phyloP scores from a whole-genome alignment of 2,888 invertebrate species.

The Ichneumoninae sp. region DNA sequence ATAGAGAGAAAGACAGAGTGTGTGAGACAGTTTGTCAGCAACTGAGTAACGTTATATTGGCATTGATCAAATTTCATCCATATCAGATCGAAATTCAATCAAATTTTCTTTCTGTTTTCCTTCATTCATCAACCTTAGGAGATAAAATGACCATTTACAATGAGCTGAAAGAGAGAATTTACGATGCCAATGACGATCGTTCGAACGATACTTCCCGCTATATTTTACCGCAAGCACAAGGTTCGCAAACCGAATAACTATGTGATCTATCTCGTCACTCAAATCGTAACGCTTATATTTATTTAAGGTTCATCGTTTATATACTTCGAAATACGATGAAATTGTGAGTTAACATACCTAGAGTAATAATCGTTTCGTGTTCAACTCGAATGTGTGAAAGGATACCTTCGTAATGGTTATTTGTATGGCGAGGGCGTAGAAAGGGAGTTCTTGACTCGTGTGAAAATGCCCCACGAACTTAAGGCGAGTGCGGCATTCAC shows the following conservation, averaged over 20 bases:
- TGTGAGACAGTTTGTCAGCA: slow-evolving; percentile 13
- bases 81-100: slow-evolving; percentile 36
- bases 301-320: slow-evolving; percentile 45
- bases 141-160: not conserved
- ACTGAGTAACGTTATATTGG: not conserved
- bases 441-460: no score
- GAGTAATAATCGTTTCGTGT: slow-evolving; percentile 15
- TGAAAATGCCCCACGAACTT: no score
- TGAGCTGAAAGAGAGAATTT: slow-evolving; percentile 12
- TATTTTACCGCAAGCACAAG: slow-evolving; percentile 52
- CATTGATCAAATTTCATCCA: slow-evolving; percentile 38
- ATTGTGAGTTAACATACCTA: not conserved
- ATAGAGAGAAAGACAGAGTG: not conserved
- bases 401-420: not conserved
- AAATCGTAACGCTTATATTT: slow-evolving; percentile 58
- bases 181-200: slow-evolving; percentile 43
- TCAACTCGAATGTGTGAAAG: not conserved
- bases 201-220: slow-evolving; percentile 47
- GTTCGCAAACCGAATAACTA: slow-evolving; percentile 48
- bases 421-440: no score
- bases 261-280: slow-evolving; percentile 53
- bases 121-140: slow-evolving; percentile 4
- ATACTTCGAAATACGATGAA: slow-evolving; percentile 11
- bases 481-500: no score
- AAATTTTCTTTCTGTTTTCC: not conserved